Evolutionary conservation across 2,113 vertebrate genomes (phyloP), one percentile per base, ranked within the genome.

Genomic region (Numida meleagris): DNA sequence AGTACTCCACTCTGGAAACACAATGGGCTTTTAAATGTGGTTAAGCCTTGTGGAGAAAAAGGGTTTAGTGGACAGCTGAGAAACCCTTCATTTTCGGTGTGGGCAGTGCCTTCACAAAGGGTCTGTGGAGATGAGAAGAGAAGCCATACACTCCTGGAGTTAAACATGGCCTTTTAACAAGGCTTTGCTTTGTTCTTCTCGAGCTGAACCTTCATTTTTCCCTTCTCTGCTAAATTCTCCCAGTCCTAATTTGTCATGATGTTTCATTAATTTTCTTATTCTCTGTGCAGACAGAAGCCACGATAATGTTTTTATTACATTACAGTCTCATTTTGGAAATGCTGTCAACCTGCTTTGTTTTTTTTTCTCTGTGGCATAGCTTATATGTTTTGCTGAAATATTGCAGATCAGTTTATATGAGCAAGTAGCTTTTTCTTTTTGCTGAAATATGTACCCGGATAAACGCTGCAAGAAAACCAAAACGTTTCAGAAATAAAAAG

Each of bases 401-500:
- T 65, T 88, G 48, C 73, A 90, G 83, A 31, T 43, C 45, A 72
- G 36, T 93, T 95, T 91, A 86, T 89, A 58, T 57, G 57, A 72
- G 57, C 34, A 86, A 88, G 75, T 25, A 79, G 21, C 66, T 19
- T 63, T 67, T 62, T 62, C 80, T 15, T 38, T 58, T 67, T 11
- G 24, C 59, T 86, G 51, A 29, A 29, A 31, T 31, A 53, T 10
- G 27, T 53, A 29, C 15, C 50, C 27, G 20, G 3, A 5, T 23
- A 92, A 71, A 50, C 62, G 53, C 31, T 88, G 89, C 86, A 93
- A 58, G 66, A 48, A n/a, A 95, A 88, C 33, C 18, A 95, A 94
- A 61, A 76, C 62, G 70, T 70, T 86, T 90, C 74, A 88, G 83
- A 75, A 82, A 95, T 95, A 90, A 33, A 89, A 96, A 95, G 57